These are phyloP conservation scores for Thymelicus lineola DNA, from an alignment of 2,888 invertebrate species.

Conservation along the genomic window DNA sequence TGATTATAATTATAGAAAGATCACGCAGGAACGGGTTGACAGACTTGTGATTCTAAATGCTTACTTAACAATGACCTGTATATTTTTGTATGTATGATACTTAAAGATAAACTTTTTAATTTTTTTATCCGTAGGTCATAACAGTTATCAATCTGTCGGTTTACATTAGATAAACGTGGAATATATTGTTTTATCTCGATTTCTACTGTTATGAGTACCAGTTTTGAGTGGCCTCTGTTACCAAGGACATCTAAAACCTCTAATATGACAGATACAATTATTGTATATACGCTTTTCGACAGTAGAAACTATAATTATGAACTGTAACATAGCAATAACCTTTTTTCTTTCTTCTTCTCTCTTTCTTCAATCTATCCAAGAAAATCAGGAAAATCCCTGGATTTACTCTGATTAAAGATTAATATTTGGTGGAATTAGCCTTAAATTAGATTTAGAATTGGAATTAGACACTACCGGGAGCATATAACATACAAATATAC, in stretches of 20 bases:
- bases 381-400: no score
- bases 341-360: no score
- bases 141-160: not conserved
- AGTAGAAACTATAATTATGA: not conserved
- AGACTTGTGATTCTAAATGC: not conserved
- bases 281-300: not conserved
- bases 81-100: not conserved
- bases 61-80: not conserved
- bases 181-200: conserved; percentile 1
- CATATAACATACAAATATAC: not conserved
- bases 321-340: no score
- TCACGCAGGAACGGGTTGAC: no score
- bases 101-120: not conserved
- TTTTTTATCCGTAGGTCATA: not conserved
- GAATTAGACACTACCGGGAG: no score
- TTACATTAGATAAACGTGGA: not conserved
- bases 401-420: no score
- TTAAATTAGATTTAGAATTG: no score
- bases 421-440: no score
- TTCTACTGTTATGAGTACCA: not conserved
- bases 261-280: not conserved
- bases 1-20: no score
- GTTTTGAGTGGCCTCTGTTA: not conserved
- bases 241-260: not conserved
- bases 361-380: no score